Evolutionary conservation across 1,140 invertebrate genomes (phyloP), one percentile per base, ranked within the genome.

Genomic region (Kradibia gibbosae): DNA sequence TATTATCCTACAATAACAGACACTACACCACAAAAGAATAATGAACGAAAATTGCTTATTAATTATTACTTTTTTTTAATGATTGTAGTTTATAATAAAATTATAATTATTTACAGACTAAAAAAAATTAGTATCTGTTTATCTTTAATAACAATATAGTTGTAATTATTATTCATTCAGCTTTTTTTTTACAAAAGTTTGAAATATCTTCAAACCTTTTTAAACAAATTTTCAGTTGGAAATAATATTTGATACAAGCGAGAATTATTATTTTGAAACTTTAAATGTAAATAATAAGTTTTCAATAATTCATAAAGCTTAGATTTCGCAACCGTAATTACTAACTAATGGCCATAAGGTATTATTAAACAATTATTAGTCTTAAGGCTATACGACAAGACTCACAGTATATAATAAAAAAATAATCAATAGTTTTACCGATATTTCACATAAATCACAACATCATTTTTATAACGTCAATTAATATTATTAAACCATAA

Each of bases 381-480:
- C 8, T n/a, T 53, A 73, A 53, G 5, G 22, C 31, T 17, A 53
- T 20, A 48, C 25, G 17, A 70, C 67, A 10, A 17, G 22, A 7
- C 39, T 71, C 20, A 1, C 39, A 71, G 36, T n/a, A 55, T 74
- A 55, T 22, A 36, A 74, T 28, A 74, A 74, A 74, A 36, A 55
- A 22, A 4, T 8, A 28, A 65, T 65, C 42, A 20, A 31, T 77
- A 77, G 65, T 77, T n/a, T 77, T 42, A 4, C 50, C 75, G 25
- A 48, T 77, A 48, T 39, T 75, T 53, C 25, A 15, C 39, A 65
- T 77, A 77, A 77, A 77, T 65, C 39, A 65, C 8, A n/a, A 78
- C 67, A 39, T 70, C 45, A 70, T 53, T 67, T 28, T 11, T 36
- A 25, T 36, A 45, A 39, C 57, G 20, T 15, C 22, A 70, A 78